Evolutionary conservation across 1,140 invertebrate genomes (phyloP), one percentile per base, ranked within the genome.

Genomic region (Penaeus vannamei): DNA sequence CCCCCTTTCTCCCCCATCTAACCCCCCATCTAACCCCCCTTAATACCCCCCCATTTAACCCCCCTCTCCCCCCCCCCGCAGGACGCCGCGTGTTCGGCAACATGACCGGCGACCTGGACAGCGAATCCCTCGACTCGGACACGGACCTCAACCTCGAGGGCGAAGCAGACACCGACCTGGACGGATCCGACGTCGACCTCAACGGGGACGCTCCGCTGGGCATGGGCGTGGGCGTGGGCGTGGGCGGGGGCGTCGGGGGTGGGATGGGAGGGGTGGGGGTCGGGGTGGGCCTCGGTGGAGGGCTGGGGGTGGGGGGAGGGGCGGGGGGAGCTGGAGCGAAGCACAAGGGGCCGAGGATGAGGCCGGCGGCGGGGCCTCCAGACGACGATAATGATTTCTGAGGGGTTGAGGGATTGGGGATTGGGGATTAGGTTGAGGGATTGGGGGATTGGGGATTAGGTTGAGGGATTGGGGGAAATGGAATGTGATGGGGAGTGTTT

Each of bases 141-240:
- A 72, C 86, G 12, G 86, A 87, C 23, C 86, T 87, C 19, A 87
- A 87, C 86, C 80, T 87, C 32, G 86, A 87, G 22, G 86, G 86
- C n/a, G 86, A 64, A 20, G 86, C 61, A 22, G 86, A 87, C 79
- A 82, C 86, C 12, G 86, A 87, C 62, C 86, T 87, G 22, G 86
- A 87, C 32, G 79, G 60, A 5, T 53, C 60, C n/a, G 86, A 87
- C 42, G 19, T 87, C 19, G 86, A 87, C 22, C 76, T 79, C 22
- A 29, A 32, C n/a, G 32, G n/a, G 76, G 76, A 36, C 8, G 1
- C 76, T 0, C 61, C 62, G 26, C 79, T 66, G 22, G 89, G 79
- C 42, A 80, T 82, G 60, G 84, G 66, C n/a, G 89, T 60, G 32
- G 60, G 69, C 20, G 64, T 66, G 23, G 72, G 69, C n/a, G 89